Evolutionary conservation across 2,888 invertebrate species (phyloP).

Genomic region (Nycteola revayana): DNA sequence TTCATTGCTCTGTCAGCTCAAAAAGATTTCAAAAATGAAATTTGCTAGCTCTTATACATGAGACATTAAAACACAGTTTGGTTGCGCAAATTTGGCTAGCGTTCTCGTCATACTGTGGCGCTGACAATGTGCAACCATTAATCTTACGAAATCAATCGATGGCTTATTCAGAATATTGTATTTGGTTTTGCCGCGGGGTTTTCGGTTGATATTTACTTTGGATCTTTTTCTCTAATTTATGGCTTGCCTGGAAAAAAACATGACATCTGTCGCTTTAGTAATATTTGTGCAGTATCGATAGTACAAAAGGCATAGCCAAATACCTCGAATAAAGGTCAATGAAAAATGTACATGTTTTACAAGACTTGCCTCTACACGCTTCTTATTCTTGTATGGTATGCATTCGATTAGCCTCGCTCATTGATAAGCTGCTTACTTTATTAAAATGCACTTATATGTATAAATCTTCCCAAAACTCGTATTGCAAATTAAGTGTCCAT

Average conservation of each 20-base stretch:
- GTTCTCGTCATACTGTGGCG: conserved; percentile 71
- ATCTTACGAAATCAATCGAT: conserved; percentile 83
- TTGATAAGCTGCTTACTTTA: no score
- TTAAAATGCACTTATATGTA: no score
- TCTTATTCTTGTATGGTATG: no score
- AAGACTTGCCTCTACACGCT: background rate
- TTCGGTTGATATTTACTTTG: conserved; percentile 77
- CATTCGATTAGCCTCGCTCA: no score
- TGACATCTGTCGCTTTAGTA: conserved; percentile 65
- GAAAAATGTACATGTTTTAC: background rate
- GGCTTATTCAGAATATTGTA: conserved; percentile 81
- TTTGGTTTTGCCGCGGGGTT: conserved; percentile 74
- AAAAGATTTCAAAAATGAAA: conserved; percentile 61
- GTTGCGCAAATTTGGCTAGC: conserved; percentile 53
- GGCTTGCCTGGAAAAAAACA: conserved; percentile 53
- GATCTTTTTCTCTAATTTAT: conserved; percentile 77
- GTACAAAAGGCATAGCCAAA: conserved; percentile 23
- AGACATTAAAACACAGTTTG: conserved; percentile 61
- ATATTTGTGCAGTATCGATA: conserved; percentile 31
- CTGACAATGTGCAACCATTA: conserved; percentile 81
- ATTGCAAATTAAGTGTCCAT: no score
- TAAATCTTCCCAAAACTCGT: no score
- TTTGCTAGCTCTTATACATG: conserved; percentile 56
- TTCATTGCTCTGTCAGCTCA: conserved; percentile 61
- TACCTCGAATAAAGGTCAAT: conserved; percentile 7